Evolutionary conservation across 1,140 invertebrate species (phyloP).

Genomic region (fruit fly (Drosophila melanogaster)): Release_6_plus_ISO1_MT NT_033779.5:18885501-18886000

Average conservation of each 20-base stretch:
- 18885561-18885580: conserved; percentile 40
- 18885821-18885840: neutral
- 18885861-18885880: conserved; percentile 57
- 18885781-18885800: conserved; percentile 53
- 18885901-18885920: conserved; percentile 74
- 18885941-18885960: conserved; percentile 52
- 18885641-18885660: conserved; percentile 46
- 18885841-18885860: conserved; percentile 2
- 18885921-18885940: conserved; percentile 78
- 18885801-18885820: conserved; percentile 15
- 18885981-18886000: conserved; percentile 10
- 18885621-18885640: conserved; percentile 37
- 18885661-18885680: conserved; percentile 60
- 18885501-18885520: conserved; percentile 5
- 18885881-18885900: conserved; percentile 80
- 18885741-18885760: conserved; percentile 70
- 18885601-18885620: conserved; percentile 36
- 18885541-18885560: neutral
- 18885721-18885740: conserved; percentile 56
- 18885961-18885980: conserved; percentile 6
- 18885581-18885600: conserved; percentile 80
- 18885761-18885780: conserved; percentile 77
- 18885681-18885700: conserved; percentile 70
- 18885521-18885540: conserved; percentile 26
- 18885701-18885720: conserved; percentile 12